Evolutionary conservation across 2,113 vertebrate species (phyloP), one percentile per base, ranked within the genome.

Genomic region (Hemiscyllium ocellatum): DNA sequence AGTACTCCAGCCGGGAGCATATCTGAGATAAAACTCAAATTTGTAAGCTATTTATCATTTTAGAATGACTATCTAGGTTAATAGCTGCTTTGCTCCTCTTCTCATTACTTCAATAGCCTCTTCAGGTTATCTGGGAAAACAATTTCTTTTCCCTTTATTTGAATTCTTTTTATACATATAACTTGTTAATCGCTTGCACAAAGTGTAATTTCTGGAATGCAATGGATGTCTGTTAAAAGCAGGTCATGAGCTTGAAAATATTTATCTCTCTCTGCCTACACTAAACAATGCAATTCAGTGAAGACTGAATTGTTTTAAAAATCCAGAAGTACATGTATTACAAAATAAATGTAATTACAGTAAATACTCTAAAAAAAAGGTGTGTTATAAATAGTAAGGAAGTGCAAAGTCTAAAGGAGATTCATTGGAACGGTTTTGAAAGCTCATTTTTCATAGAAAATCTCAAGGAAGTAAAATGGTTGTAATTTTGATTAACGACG

Each of bases 401-500:
- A 72, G 52, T 90, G 26, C 50, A 90, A 65, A 72, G 29, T 70
- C 26, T 24, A 33, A 12, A 95, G 50, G 72, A 52, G 8, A 95
- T 95, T 95, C 26, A 95, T 72, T 72, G 6, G 70, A 95, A 72
- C 33, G 37, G 37, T 47, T 94, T 69, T 94, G 91, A n/a, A 33
- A 22, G 19, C 90, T 66, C 65, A 66, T 94, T 94, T 24, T 50
- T 50, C 19, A 68, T 42, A 37, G 42, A 94, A 69, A 70, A 70
- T 37, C 68, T 94, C 68, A 47, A 76, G 47, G 68, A 95, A 72
- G 8, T 52, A 17, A 95, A 76, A 47, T 33, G 68, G 13, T 42
- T 95, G 69, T 47, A 10, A 93, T 66, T 95, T 76, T 95, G 94
- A 95, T 50, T 72, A 95, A 72, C 24, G 47, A 95, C 5, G 65